A percentile compares a stretch with the other conserved stretches of the same genome.
These are phyloP conservation scores for Eupithecia inturbata DNA, from an alignment of 2,888 invertebrate species.

Conservation along the genomic window DNA sequence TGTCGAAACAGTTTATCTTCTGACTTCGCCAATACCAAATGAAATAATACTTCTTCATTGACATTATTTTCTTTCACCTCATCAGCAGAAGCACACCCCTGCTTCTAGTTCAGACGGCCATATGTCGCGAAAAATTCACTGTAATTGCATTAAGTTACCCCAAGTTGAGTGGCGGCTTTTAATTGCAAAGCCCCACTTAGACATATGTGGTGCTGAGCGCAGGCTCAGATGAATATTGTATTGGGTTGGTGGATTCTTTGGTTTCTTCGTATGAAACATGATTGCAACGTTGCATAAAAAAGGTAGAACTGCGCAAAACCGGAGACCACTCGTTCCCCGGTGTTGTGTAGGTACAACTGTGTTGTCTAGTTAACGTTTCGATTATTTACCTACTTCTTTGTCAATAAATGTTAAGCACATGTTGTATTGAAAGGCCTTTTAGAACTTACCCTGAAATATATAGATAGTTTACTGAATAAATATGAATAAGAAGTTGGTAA, in stretches of 20 bases:
- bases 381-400: too few relatives aligned
- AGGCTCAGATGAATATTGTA: constrained; percentile 43
- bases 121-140: constrained; percentile 82
- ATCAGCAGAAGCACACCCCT: constrained; percentile 52
- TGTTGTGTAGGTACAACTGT: too few relatives aligned
- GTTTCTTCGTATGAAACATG: too few relatives aligned
- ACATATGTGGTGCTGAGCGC: constrained; percentile 71
- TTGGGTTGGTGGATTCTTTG: constrained; percentile 23
- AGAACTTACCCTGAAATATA: too few relatives aligned
- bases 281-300: too few relatives aligned
- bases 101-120: constrained; percentile 63
- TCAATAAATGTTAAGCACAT: too few relatives aligned
- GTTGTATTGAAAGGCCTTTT: too few relatives aligned
- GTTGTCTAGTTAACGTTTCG: too few relatives aligned
- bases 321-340: too few relatives aligned
- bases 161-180: constrained; percentile 73
- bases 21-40: background rate
- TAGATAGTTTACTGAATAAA: too few relatives aligned
- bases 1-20: background rate
- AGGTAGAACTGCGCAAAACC: too few relatives aligned
- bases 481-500: too few relatives aligned
- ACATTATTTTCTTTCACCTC: constrained; percentile 15
- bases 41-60: background rate
- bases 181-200: constrained; percentile 81
- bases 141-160: constrained; percentile 82